phyloP scores from a whole-genome alignment of 2,797 vertebrate genomes.

The Phylloscopus collybita region DNA sequence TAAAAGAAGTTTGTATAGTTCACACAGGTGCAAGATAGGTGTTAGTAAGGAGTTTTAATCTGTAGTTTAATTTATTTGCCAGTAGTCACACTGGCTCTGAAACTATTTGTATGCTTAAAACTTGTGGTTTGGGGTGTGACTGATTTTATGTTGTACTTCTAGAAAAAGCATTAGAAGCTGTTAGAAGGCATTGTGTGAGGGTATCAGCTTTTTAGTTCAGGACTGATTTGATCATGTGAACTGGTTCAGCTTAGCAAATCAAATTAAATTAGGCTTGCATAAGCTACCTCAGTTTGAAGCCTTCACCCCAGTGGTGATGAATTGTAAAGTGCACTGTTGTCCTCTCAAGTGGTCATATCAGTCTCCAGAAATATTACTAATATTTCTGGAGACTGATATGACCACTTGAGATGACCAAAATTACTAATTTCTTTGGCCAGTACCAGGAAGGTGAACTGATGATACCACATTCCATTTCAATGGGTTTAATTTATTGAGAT shows the following conservation, averaged over 20 bases:
- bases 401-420: no score
- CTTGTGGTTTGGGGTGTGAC: background rate
- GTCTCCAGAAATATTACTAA: background rate
- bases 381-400: no score
- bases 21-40: background rate
- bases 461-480: background rate
- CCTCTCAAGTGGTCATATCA: background rate
- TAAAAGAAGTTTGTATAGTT: background rate
- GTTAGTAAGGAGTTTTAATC: background rate
- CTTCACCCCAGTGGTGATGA: background rate
- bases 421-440: background rate
- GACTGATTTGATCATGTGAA: background rate
- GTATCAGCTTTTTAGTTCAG: background rate
- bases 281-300: background rate
- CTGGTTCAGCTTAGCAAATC: constrained; percentile 4
- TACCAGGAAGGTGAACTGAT: background rate
- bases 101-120: background rate
- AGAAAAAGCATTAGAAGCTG: background rate
- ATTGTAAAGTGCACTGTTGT: background rate
- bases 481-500: background rate
- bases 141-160: background rate
- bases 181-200: background rate
- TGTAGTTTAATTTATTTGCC: background rate
- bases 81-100: background rate
- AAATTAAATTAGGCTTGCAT: background rate